Evolutionary conservation across 2,797 vertebrate species (phyloP).

Genomic region (Hylomyscus alleni): DNA sequence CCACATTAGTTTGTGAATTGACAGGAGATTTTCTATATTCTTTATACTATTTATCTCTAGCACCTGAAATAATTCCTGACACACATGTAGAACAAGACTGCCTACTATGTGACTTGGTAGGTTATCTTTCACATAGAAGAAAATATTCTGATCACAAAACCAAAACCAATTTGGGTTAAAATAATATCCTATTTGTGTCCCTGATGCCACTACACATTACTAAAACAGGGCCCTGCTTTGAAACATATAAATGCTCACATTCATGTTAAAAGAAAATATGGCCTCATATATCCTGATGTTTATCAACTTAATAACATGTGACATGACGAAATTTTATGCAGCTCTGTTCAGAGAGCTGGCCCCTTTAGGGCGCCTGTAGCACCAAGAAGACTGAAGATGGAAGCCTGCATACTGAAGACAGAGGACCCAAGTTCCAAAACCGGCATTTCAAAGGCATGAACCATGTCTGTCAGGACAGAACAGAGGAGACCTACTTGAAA

Average conservation of each 20-base stretch:
- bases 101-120: background rate
- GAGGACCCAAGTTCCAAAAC: background rate
- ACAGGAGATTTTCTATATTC: background rate
- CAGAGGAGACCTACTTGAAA: background rate
- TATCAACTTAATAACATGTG: background rate
- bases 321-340: background rate
- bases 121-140: background rate
- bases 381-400: background rate
- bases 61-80: background rate
- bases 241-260: background rate
- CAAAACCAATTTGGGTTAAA: conserved; percentile 22
- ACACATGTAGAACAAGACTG: background rate
- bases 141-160: conserved; percentile 46
- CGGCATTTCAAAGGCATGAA: background rate
- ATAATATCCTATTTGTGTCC: background rate
- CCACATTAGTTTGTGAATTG: background rate
- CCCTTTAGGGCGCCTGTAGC: too few relatives aligned
- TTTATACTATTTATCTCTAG: conserved; percentile 8
- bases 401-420: background rate
- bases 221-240: background rate
- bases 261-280: conserved; percentile 43
- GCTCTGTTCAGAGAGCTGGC: background rate
- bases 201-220: background rate
- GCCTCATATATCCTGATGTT: background rate
- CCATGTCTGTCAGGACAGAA: background rate